Percentiles rank a stretch among this genome's conserved stretches.
These are phyloP conservation scores for Rhodophaea formosa DNA, from an alignment of 2,888 invertebrate genomes.

Conservation along the genomic window DNA sequence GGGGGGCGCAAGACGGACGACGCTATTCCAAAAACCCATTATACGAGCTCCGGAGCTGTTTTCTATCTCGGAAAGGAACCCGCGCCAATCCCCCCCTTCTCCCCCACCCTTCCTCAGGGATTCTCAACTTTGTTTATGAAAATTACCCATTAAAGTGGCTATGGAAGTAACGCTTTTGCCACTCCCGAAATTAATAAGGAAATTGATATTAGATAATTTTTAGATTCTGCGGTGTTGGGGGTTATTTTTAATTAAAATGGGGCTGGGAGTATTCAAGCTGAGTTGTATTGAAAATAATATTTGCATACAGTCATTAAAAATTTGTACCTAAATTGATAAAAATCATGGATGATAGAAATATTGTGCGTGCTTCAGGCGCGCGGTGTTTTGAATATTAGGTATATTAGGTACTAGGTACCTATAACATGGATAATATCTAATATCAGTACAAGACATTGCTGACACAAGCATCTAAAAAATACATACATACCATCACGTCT, in stretches of 20 bases:
- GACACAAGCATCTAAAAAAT: no score
- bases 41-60: constrained; percentile 85
- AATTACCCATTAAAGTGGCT: constrained; percentile 81
- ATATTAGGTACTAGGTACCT: no score
- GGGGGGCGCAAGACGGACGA: constrained; percentile 82
- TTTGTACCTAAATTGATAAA: no score
- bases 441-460: no score
- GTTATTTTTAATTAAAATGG: constrained; percentile 12
- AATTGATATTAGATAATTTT: constrained; percentile 77
- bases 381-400: no score
- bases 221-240: constrained; percentile 38
- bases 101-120: constrained; percentile 57
- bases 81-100: constrained; percentile 48
- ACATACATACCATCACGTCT: no score
- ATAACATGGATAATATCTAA: no score
- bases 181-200: constrained; percentile 79
- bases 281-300: no score
- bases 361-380: no score
- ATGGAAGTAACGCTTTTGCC: constrained; percentile 79
- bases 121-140: constrained; percentile 80
- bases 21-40: constrained; percentile 87
- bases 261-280: constrained; percentile 2
- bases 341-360: no score
- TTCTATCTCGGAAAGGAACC: constrained; percentile 79
- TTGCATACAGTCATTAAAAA: no score